Evolutionary conservation across 1,140 invertebrate species (phyloP).

Genomic region (Diplogasteroides magnus): DNA sequence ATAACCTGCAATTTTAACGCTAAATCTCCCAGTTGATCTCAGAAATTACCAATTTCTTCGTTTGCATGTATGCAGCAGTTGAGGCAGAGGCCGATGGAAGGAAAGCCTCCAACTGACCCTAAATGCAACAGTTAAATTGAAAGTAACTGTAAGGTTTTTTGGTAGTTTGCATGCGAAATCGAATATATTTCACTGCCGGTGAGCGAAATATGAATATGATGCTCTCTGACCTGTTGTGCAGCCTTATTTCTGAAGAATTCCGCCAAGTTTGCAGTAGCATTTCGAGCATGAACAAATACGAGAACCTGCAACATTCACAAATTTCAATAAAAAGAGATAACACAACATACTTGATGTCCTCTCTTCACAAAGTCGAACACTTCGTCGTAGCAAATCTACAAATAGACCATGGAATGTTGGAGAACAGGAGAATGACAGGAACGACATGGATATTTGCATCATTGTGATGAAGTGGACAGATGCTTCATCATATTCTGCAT

Average conservation of each 20-base stretch:
- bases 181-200: background rate
- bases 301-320: slow-evolving; percentile 65
- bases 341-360: slow-evolving; percentile 71
- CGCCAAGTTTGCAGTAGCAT: slow-evolving; percentile 84
- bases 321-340: slow-evolving; percentile 1
- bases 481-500: too few species aligned
- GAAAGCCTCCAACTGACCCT: slow-evolving; percentile 44
- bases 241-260: slow-evolving; percentile 71
- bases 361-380: slow-evolving; percentile 76
- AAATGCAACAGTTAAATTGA: too few species aligned
- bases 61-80: slow-evolving; percentile 22
- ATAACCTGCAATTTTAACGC: background rate
- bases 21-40: background rate
- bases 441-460: too few species aligned
- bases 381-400: too few species aligned
- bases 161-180: slow-evolving; percentile 17
- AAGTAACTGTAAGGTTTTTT: slow-evolving; percentile 4
- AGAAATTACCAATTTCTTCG: slow-evolving; percentile 59
- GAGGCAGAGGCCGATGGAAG: slow-evolving; percentile 67
- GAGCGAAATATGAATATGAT: background rate
- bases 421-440: too few species aligned
- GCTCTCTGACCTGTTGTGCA: slow-evolving; percentile 47
- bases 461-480: too few species aligned
- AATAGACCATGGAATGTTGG: too few species aligned
- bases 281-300: slow-evolving; percentile 97